phyloP scores from a whole-genome alignment of 2,113 vertebrate genomes.

The Gopherus flavomarginatus region DNA sequence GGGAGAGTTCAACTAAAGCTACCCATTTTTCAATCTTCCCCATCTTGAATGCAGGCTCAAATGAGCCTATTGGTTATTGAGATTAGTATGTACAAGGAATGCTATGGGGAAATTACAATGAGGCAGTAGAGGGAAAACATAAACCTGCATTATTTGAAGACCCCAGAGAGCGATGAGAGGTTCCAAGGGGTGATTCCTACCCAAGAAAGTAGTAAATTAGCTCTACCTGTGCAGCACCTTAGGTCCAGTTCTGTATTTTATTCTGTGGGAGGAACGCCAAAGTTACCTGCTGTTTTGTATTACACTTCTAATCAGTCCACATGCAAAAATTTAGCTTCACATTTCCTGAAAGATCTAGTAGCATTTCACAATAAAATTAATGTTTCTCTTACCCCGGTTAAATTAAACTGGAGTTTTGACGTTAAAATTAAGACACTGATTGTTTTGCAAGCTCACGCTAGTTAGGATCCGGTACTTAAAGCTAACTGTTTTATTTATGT shows the following conservation, averaged over 20 bases:
- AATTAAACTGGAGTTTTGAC: background rate
- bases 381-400: background rate
- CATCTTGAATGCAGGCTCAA: background rate
- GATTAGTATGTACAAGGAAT: background rate
- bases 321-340: background rate
- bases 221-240: background rate
- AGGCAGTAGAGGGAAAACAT: background rate
- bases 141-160: background rate
- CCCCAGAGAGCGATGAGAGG: background rate
- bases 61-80: background rate
- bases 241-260: background rate
- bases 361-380: no score
- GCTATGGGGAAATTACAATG: background rate
- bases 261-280: background rate
- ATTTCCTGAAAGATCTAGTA: background rate
- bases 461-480: background rate
- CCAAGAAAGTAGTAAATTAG: background rate
- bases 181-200: background rate
- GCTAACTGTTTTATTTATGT: background rate
- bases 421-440: background rate
- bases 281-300: background rate
- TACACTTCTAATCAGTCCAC: background rate
- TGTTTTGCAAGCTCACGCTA: background rate
- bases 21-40: background rate
- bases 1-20: background rate